These are phyloP conservation scores for Pristionchus entomophagus DNA, from an alignment of 2,888 invertebrate species.

Conservation along the genomic window DNA sequence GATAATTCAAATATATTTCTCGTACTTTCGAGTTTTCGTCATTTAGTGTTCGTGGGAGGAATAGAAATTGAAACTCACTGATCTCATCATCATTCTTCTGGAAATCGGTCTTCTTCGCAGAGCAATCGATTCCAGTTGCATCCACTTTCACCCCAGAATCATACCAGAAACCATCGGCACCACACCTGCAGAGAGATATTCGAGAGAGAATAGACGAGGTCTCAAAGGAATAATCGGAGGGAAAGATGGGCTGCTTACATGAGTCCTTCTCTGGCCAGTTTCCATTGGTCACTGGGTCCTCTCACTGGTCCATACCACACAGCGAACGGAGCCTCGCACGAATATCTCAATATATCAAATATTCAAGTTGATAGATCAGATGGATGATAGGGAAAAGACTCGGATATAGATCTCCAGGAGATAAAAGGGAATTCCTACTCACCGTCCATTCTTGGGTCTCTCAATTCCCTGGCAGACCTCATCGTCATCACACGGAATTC, in stretches of 20 bases:
- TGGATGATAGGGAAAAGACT: not conserved
- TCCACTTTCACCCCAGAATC: conserved; percentile 18
- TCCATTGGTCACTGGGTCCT: conserved; percentile 6
- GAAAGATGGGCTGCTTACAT: not conserved
- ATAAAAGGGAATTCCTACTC: not conserved
- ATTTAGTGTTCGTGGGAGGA: too few species aligned
- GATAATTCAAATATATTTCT: too few species aligned
- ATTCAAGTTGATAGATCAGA: not conserved
- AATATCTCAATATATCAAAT: not conserved
- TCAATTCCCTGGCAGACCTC: conserved; percentile 38
- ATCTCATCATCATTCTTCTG: not conserved
- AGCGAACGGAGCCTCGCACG: conserved; percentile 43
- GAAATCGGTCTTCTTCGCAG: not conserved
- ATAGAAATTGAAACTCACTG: not conserved
- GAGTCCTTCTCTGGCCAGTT: conserved; percentile 20
- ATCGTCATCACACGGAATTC: conserved; percentile 38
- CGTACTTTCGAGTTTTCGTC: too few species aligned
- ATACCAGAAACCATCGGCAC: conserved; percentile 43
- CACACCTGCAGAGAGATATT: not conserved
- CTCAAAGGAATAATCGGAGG: not conserved
- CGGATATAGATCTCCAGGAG: too few species aligned
- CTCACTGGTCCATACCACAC: conserved; percentile 40
- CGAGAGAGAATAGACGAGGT: not conserved
- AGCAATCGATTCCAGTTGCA: conserved; percentile 20
- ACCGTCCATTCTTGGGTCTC: conserved; percentile 43